phyloP scores from a whole-genome alignment of 2,888 invertebrate genomes.

The Lamproptera curius region DNA sequence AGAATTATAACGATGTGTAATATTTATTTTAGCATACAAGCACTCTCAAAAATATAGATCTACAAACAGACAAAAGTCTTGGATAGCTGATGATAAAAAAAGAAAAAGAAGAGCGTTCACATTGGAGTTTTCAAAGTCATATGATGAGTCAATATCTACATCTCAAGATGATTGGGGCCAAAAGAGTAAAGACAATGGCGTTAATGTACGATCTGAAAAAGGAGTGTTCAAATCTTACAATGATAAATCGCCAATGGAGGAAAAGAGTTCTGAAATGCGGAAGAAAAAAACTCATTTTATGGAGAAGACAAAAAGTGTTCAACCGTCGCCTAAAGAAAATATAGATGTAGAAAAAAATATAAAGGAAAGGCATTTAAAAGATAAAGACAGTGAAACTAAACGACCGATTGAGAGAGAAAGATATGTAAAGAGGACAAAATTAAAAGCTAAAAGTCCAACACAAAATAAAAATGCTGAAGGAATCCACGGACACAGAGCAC shows the following conservation, averaged over 20 bases:
- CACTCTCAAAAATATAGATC: constrained; percentile 72
- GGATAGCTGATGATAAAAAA: constrained; percentile 85
- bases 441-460: constrained; percentile 71
- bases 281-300: constrained; percentile 72
- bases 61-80: constrained; percentile 64
- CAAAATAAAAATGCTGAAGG: constrained; percentile 56
- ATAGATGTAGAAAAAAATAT: constrained; percentile 60
- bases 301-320: constrained; percentile 64
- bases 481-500: constrained; percentile 46
- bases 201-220: constrained; percentile 53
- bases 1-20: constrained; percentile 2
- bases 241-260: constrained; percentile 59
- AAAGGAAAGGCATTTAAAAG: constrained; percentile 59
- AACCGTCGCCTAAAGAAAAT: constrained; percentile 62
- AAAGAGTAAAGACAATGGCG: constrained; percentile 50
- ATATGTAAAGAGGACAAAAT: constrained; percentile 67
- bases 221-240: constrained; percentile 45
- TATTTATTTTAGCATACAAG: constrained; percentile 59
- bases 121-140: constrained; percentile 82
- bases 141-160: constrained; percentile 75
- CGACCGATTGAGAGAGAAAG: constrained; percentile 66
- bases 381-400: constrained; percentile 58
- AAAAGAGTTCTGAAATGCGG: constrained; percentile 52
- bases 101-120: constrained; percentile 86
- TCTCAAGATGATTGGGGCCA: constrained; percentile 70